Evolutionary conservation across 2,888 invertebrate genomes (phyloP).

Genomic region (Mythimna ferrago): DNA sequence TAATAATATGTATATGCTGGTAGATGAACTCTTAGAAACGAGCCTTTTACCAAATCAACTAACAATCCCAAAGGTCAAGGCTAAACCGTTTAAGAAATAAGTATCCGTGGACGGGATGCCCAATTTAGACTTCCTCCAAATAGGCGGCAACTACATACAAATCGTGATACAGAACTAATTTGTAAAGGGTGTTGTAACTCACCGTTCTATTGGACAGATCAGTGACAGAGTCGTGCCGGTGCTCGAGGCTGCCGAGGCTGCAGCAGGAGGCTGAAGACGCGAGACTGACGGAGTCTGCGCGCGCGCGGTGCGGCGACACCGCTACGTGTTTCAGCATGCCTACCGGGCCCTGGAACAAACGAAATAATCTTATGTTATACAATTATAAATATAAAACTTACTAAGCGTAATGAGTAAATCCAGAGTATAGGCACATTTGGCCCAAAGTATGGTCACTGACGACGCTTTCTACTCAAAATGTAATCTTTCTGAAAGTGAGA

Average conservation of each 20-base stretch:
- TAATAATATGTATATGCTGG: neutral
- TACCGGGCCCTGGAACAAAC: conserved; percentile 67
- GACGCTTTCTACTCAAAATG: neutral
- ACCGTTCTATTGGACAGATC: conserved; percentile 87
- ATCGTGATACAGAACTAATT: neutral
- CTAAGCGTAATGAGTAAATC: too few species aligned
- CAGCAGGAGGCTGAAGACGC: conserved; percentile 94
- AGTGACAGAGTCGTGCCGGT: conserved; percentile 90
- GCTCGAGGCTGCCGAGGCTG: conserved; percentile 93
- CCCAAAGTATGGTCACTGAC: neutral
- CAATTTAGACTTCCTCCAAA: neutral
- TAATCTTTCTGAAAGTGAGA: neutral
- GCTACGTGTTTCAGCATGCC: conserved; percentile 97
- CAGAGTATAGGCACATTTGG: too few species aligned
- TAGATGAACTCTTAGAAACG: neutral
- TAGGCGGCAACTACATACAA: neutral
- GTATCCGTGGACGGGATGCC: neutral
- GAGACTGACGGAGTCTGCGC: conserved; percentile 96
- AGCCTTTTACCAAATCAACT: neutral
- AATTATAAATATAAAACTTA: neutral
- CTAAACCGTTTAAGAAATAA: neutral
- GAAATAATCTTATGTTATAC: neutral
- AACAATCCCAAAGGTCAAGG: neutral
- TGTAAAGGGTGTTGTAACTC: conserved; percentile 61
- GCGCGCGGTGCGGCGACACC: conserved; percentile 96